Conservation (phyloP, 1,140 invertebrate species). For the Scylla paramamosain region DNA sequence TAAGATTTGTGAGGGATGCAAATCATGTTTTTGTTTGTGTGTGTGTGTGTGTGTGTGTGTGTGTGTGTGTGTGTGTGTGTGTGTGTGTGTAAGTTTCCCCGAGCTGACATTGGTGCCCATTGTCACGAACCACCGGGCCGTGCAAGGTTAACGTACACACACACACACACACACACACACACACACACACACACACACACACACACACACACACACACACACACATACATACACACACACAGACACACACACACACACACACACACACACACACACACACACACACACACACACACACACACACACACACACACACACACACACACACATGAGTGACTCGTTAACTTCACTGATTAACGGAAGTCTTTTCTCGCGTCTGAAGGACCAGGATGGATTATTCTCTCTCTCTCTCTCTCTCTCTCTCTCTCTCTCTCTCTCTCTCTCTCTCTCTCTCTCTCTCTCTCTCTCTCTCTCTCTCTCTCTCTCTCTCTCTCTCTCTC, state of each 20-base stretch:
- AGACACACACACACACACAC: slow-evolving; percentile 21
- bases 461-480: too few relatives aligned
- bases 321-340: slow-evolving; percentile 2
- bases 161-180: slow-evolving; percentile 1
- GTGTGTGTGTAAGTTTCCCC: background rate
- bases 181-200: slow-evolving; percentile 33
- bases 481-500: too few relatives aligned
- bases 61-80: slow-evolving; percentile 35
- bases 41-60: slow-evolving; percentile 43
- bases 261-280: slow-evolving; percentile 2
- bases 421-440: too few relatives aligned
- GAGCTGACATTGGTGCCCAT: too few relatives aligned
- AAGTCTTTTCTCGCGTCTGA: too few relatives aligned
- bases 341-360: background rate
- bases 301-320: slow-evolving; percentile 33
- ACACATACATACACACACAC: slow-evolving; percentile 28
- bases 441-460: too few relatives aligned
- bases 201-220: slow-evolving; percentile 33
- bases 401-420: too few relatives aligned
- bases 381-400: too few relatives aligned
- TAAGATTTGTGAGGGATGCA: background rate
- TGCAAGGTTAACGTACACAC: background rate
- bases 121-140: too few relatives aligned
- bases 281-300: slow-evolving; percentile 33
- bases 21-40: background rate